phyloP scores from a whole-genome alignment of 2,888 invertebrate species.

The Zonitis immaculata region DNA sequence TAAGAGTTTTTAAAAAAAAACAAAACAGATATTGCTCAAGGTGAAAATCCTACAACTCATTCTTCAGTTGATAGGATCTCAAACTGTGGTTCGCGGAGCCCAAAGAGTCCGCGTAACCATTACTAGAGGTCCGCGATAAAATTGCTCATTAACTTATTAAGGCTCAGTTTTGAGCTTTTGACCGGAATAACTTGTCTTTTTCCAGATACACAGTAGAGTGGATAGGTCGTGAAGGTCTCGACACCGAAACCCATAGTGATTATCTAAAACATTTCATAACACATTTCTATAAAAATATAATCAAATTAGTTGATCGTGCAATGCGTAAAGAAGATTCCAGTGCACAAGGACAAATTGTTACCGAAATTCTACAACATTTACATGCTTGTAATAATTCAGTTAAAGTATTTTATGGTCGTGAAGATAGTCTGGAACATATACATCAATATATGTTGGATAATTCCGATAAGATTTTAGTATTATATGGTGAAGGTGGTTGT shows the following conservation, averaged over 20 bases:
- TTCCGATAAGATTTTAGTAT: slow-evolving; percentile 81
- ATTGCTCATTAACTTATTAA: no score
- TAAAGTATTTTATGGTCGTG: slow-evolving; percentile 88
- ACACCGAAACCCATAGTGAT: slow-evolving; percentile 87
- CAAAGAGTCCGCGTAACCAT: no score
- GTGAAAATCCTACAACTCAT: no score
- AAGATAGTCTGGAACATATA: slow-evolving; percentile 76
- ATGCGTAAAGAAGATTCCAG: slow-evolving; percentile 95
- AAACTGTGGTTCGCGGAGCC: no score
- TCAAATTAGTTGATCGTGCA: slow-evolving; percentile 87
- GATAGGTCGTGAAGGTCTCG: slow-evolving; percentile 93
- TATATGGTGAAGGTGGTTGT: slow-evolving; percentile 95
- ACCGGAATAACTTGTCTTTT: no score
- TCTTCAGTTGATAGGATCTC: not conserved
- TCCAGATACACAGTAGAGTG: slow-evolving; percentile 89
- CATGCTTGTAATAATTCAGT: slow-evolving; percentile 94
- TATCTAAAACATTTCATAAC: slow-evolving; percentile 91
- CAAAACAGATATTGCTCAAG: no score
- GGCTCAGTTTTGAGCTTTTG: no score
- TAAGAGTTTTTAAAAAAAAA: no score
- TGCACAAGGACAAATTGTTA: slow-evolving; percentile 88
- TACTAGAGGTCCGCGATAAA: no score
- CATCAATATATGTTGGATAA: slow-evolving; percentile 77
- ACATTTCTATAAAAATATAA: slow-evolving; percentile 90
- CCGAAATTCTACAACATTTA: slow-evolving; percentile 90